Conservation (phyloP, 2,113 vertebrate genomes). For the Python bivittatus region DNA sequence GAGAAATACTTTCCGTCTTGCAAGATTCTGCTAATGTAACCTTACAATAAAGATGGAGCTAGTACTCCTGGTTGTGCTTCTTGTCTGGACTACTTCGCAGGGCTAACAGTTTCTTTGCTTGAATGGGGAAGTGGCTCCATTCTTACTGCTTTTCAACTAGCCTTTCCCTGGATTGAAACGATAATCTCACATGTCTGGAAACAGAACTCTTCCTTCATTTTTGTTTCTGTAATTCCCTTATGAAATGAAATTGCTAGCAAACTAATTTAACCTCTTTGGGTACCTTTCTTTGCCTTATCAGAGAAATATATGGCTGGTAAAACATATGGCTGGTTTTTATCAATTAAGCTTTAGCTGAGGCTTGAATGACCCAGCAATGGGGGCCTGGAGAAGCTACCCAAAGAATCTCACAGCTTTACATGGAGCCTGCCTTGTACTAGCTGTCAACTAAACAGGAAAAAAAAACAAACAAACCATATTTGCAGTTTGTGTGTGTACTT, state of each 20-base stretch:
- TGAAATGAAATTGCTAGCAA: background rate
- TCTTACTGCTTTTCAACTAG: background rate
- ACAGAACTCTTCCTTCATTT: background rate
- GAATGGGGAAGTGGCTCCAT: background rate
- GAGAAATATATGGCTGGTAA: background rate
- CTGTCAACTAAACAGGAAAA: background rate
- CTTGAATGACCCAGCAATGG: background rate
- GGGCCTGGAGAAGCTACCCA: background rate
- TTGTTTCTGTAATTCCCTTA: background rate
- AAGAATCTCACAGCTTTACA: background rate
- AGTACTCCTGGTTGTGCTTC: background rate
- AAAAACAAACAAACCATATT: background rate
- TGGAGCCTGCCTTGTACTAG: background rate
- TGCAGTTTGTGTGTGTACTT: background rate
- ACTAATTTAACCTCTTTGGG: background rate
- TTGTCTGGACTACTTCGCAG: background rate
- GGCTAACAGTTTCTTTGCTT: background rate
- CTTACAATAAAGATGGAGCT: background rate
- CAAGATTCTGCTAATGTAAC: background rate
- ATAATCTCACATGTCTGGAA: background rate
- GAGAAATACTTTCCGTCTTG: background rate
- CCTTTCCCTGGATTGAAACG: background rate
- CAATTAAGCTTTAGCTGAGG: background rate
- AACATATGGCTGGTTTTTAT: background rate
- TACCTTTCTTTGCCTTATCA: background rate